Percentiles rank a stretch among this genome's conserved stretches.
phyloP scores from a whole-genome alignment of 2,113 vertebrate genomes.

The Ochotona curzoniae region DNA sequence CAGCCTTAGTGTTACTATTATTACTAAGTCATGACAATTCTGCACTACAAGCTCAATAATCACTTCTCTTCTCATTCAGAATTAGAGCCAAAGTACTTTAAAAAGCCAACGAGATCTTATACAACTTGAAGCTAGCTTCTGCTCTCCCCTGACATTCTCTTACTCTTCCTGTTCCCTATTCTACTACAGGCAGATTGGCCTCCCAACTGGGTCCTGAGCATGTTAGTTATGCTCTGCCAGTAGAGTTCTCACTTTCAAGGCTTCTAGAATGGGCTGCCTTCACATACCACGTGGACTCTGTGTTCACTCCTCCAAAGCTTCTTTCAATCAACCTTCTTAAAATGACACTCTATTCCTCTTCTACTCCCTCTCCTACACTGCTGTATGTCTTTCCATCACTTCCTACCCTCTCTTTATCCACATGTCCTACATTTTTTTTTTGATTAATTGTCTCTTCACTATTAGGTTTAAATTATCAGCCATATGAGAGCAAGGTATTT shows the following conservation, averaged over 20 bases:
- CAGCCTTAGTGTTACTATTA: background rate
- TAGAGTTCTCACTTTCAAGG: no score
- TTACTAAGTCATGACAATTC: background rate
- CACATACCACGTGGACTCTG: no score
- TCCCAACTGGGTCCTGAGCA: background rate
- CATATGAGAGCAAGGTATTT: background rate
- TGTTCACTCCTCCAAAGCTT: background rate
- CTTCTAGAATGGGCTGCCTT: background rate
- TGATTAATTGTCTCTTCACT: background rate
- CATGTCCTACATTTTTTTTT: background rate
- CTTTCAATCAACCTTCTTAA: background rate
- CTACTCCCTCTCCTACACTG: background rate
- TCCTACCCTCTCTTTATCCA: background rate
- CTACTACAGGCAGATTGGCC: background rate
- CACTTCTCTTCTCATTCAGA: background rate
- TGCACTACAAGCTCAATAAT: background rate
- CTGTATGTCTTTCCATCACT: background rate
- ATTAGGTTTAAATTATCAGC: background rate
- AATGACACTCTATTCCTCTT: background rate
- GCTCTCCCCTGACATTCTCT: background rate
- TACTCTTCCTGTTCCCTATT: background rate
- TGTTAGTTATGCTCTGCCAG: background rate
- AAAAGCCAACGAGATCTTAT: background rate
- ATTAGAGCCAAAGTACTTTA: constrained; percentile 8
- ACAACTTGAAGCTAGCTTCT: background rate